Evolutionary conservation across 2,888 invertebrate species (phyloP).

Genomic region (Erpobdella octoculata): DNA sequence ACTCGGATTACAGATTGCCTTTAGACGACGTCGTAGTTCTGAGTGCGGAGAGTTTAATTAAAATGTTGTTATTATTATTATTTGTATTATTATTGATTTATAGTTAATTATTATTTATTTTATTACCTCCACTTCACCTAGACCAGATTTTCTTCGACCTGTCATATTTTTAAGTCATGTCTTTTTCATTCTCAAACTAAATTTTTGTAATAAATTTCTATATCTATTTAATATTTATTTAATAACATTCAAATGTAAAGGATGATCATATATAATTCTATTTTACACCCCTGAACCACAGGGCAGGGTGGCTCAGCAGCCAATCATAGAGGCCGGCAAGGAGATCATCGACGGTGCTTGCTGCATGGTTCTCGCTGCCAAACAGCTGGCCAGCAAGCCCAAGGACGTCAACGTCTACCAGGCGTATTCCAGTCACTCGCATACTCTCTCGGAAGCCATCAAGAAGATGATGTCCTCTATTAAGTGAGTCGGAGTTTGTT

Average conservation of each 20-base stretch:
- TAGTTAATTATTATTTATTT: no score
- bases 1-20: no score
- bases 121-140: no score
- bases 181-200: no score
- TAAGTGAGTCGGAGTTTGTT: slow-evolving; percentile 55
- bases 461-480: slow-evolving; percentile 86
- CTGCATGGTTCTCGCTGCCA: slow-evolving; percentile 81
- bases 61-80: no score
- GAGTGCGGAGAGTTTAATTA: no score
- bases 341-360: slow-evolving; percentile 75
- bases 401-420: slow-evolving; percentile 91
- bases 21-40: no score
- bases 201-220: no score
- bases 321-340: slow-evolving; percentile 74
- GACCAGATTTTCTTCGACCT: no score
- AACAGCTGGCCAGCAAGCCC: slow-evolving; percentile 76
- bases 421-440: slow-evolving; percentile 81
- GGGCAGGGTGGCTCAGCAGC: slow-evolving; percentile 75
- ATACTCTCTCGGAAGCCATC: slow-evolving; percentile 89
- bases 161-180: no score
- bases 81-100: no score
- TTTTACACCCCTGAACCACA: slow-evolving; percentile 33
- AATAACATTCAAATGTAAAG: not conserved
- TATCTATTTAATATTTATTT: not conserved
- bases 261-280: no score